phyloP scores from a whole-genome alignment of 2,797 vertebrate species.

The Pseudomugil tenellus region DNA sequence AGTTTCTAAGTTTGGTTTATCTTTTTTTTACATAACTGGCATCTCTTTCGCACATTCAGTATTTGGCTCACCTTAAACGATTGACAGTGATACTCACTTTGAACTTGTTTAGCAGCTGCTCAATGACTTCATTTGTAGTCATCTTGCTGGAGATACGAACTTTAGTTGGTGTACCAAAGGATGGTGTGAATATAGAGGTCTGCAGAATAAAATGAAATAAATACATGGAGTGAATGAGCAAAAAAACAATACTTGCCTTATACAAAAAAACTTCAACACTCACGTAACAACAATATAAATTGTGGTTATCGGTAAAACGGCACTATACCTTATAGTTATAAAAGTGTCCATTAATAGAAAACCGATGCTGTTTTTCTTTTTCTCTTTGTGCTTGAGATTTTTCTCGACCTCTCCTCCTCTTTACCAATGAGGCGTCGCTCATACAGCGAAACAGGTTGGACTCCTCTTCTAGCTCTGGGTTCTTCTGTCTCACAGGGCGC shows the following conservation, averaged over 20 bases:
- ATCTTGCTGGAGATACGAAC: slow-evolving; percentile 89
- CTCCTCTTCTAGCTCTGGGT: slow-evolving; percentile 71
- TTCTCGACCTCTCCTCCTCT: slow-evolving; percentile 75
- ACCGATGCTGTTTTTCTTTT: slow-evolving; percentile 83
- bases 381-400: slow-evolving; percentile 72
- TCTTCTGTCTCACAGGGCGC: slow-evolving; percentile 64
- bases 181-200: slow-evolving; percentile 93
- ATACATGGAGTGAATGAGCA: not conserved
- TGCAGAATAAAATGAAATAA: slow-evolving; percentile 50
- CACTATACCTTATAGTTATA: slow-evolving; percentile 86
- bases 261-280: no score
- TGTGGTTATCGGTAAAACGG: no score
- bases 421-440: slow-evolving; percentile 84
- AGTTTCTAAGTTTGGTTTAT: not conserved
- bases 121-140: slow-evolving; percentile 91
- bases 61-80: not conserved
- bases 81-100: no score
- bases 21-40: no score
- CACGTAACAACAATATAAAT: not conserved
- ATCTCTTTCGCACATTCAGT: not conserved
- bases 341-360: slow-evolving; percentile 94
- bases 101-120: slow-evolving; percentile 91
- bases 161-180: slow-evolving; percentile 89
- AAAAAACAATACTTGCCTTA: no score
- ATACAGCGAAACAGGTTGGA: slow-evolving; percentile 86